Conservation (phyloP, 2,113 vertebrate genomes). For the Oxygymnocypris stewartii region DNA sequence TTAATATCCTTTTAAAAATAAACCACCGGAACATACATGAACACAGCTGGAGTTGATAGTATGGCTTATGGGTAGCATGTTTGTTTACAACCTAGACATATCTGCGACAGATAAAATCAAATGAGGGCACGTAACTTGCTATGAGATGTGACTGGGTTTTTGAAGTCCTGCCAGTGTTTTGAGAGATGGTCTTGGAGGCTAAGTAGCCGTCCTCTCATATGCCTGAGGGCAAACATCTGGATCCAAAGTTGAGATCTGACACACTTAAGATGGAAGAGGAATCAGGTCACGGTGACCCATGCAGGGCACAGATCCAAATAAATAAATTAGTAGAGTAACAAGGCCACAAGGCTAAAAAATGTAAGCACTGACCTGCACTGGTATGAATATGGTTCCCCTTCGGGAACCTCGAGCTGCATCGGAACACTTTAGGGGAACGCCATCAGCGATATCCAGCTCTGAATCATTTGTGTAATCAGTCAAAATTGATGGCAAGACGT, state of each 20-base stretch:
- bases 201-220: slow-evolving; percentile 22
- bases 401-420: no score
- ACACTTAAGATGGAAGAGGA: slow-evolving; percentile 29
- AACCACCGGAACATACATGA: slow-evolving; percentile 40
- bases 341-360: not conserved
- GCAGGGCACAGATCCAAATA: slow-evolving; percentile 14
- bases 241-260: slow-evolving; percentile 37
- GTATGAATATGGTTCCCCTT: not conserved
- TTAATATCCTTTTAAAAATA: slow-evolving; percentile 49
- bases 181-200: slow-evolving; percentile 1
- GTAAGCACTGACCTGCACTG: not conserved
- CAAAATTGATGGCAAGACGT: no score
- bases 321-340: slow-evolving; percentile 4
- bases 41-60: not conserved
- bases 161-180: slow-evolving; percentile 3
- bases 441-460: no score
- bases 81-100: slow-evolving; percentile 7
- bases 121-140: not conserved
- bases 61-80: not conserved
- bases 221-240: slow-evolving; percentile 47
- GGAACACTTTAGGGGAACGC: no score
- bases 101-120: slow-evolving; percentile 11
- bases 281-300: slow-evolving; percentile 34
- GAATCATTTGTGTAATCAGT: no score
- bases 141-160: not conserved